Evolutionary conservation across 2,888 invertebrate species (phyloP).

Genomic region (Luperina testacea): DNA sequence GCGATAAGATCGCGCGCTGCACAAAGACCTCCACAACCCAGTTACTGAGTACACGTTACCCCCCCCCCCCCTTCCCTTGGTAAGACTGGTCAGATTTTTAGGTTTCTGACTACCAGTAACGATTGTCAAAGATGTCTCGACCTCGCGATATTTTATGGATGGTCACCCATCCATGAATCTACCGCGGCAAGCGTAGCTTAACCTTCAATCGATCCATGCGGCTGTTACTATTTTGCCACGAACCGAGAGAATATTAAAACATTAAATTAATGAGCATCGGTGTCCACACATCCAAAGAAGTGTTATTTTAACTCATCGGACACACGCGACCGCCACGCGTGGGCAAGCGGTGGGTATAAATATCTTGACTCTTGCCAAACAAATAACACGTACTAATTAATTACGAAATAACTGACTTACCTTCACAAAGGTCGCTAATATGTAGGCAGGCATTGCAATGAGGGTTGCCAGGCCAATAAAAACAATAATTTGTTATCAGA

Average conservation of each 20-base stretch:
- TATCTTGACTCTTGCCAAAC: constrained; percentile 40
- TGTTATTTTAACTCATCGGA: constrained; percentile 45
- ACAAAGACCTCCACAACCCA: background rate
- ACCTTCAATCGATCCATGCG: background rate
- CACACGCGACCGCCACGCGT: constrained; percentile 61
- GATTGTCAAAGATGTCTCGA: background rate
- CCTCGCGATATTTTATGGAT: background rate
- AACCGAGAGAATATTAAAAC: background rate
- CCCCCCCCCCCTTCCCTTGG: background rate
- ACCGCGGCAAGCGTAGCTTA: background rate
- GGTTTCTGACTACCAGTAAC: background rate
- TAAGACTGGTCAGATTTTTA: background rate
- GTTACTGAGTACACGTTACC: background rate
- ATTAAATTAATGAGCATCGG: background rate
- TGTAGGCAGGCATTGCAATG: constrained; percentile 24
- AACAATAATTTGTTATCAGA: background rate
- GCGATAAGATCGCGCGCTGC: too few relatives aligned
- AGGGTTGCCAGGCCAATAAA: constrained; percentile 35
- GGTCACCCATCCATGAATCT: background rate
- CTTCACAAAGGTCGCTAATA: constrained; percentile 50
- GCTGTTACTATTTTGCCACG: background rate
- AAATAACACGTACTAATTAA: constrained; percentile 54
- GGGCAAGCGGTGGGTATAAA: constrained; percentile 62
- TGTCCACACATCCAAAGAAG: constrained; percentile 7
- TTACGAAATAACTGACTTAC: constrained; percentile 60